phyloP scores from a whole-genome alignment of 2,797 vertebrate species.

The Hippoglossus hippoglossus region DNA sequence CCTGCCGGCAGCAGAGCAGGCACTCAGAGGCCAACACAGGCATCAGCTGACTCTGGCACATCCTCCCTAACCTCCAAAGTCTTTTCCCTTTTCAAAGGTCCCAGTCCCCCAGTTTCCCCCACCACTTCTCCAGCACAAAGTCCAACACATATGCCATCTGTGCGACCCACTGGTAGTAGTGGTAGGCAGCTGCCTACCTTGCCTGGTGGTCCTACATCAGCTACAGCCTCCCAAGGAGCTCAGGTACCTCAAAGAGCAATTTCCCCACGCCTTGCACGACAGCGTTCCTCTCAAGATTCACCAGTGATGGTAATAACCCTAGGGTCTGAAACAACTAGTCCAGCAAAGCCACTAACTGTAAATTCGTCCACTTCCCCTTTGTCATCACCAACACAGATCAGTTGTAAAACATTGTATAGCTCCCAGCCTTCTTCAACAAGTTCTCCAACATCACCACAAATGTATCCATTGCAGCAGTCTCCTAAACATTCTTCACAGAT shows the following conservation, averaged over 20 bases:
- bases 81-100: conserved; percentile 89
- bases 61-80: conserved; percentile 84
- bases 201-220: conserved; percentile 71
- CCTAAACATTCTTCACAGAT: conserved; percentile 83
- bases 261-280: conserved; percentile 89
- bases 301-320: conserved; percentile 93
- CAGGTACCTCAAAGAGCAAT: conserved; percentile 87
- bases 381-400: conserved; percentile 90
- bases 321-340: conserved; percentile 87
- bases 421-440: conserved; percentile 84
- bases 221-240: conserved; percentile 87
- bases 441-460: conserved; percentile 84
- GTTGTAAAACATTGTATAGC: conserved; percentile 85
- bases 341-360: conserved; percentile 88
- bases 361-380: conserved; percentile 91
- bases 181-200: conserved; percentile 76
- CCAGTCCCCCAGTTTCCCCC: conserved; percentile 92
- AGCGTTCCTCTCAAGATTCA: conserved; percentile 92
- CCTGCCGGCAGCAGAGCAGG: conserved; percentile 65
- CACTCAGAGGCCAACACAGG: conserved; percentile 76
- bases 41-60: conserved; percentile 75
- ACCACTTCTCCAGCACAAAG: conserved; percentile 90
- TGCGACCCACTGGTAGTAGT: conserved; percentile 58
- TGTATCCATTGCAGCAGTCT: conserved; percentile 81
- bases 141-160: conserved; percentile 83